Evolutionary conservation across 2,797 vertebrate species (phyloP).

Genomic region (Sebastes kiyomatsui): DNA sequence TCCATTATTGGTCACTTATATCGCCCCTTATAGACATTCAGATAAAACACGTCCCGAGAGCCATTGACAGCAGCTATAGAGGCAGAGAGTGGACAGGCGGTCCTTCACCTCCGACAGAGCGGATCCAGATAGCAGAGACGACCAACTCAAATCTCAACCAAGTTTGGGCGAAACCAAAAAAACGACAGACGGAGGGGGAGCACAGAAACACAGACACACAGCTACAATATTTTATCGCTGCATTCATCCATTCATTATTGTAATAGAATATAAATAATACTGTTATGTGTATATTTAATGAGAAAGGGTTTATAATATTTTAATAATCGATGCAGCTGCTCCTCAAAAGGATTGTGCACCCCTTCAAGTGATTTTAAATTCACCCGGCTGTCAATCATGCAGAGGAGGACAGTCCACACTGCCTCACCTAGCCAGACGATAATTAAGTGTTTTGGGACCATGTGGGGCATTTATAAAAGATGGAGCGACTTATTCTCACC

Average conservation of each 20-base stretch:
- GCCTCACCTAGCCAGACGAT: conserved; percentile 55
- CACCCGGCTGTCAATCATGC: conserved; percentile 80
- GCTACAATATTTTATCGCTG: background rate
- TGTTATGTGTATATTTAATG: rapidly evolving
- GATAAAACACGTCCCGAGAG: conserved; percentile 82
- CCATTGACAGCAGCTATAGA: conserved; percentile 79
- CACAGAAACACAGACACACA: background rate
- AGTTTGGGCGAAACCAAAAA: conserved; percentile 85
- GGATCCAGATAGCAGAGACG: conserved; percentile 72
- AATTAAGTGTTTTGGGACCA: conserved; percentile 70
- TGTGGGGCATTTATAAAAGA: conserved; percentile 59
- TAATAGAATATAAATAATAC: rapidly evolving
- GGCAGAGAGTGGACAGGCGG: conserved; percentile 75
- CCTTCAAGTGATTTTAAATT: conserved; percentile 44
- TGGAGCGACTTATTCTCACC: conserved; percentile 33
- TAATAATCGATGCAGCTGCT: background rate
- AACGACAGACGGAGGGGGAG: conserved; percentile 81
- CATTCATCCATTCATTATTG: rapidly evolving
- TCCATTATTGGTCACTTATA: conserved; percentile 84
- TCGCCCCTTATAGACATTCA: conserved; percentile 79
- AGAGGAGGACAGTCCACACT: conserved; percentile 56
- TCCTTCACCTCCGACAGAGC: conserved; percentile 81
- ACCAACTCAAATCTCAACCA: conserved; percentile 83
- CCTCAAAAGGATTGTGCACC: conserved; percentile 13
- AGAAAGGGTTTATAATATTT: background rate